phyloP scores from a whole-genome alignment of 1,140 invertebrate genomes.

The Camponotus vicinus region DNA sequence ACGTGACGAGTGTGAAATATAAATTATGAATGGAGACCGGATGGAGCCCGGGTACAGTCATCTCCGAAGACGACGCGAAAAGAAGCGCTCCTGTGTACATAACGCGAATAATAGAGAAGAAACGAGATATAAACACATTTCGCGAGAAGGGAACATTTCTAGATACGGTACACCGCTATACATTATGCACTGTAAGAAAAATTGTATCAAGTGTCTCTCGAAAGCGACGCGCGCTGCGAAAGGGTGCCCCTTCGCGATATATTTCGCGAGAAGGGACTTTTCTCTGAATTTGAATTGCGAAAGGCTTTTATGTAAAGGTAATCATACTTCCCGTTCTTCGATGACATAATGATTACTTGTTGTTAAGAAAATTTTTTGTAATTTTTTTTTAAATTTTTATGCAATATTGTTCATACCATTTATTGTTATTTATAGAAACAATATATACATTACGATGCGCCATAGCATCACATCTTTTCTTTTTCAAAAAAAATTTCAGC shows the following conservation, averaged over 20 bases:
- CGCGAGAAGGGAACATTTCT: constrained; percentile 66
- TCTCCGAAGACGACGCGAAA: constrained; percentile 64
- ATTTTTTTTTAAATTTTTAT: not conserved
- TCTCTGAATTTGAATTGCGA: not conserved
- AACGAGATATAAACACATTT: constrained; percentile 29
- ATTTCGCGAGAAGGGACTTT: not conserved
- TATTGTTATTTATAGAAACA: constrained; percentile 6
- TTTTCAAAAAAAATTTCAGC: not conserved
- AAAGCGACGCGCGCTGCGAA: not conserved
- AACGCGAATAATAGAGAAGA: constrained; percentile 65
- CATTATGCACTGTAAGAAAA: constrained; percentile 61
- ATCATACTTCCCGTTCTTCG: not conserved
- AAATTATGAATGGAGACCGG: constrained; percentile 33
- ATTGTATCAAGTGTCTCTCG: constrained; percentile 10
- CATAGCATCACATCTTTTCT: not conserved
- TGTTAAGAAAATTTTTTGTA: not conserved
- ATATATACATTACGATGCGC: not conserved
- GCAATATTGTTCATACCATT: not conserved
- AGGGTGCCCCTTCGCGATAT: not conserved
- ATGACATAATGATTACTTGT: constrained; percentile 10
- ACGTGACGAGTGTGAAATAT: constrained; percentile 24
- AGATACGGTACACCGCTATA: constrained; percentile 62
- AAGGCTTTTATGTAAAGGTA: constrained; percentile 12
- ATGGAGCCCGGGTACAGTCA: constrained; percentile 69
- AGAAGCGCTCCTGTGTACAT: constrained; percentile 78